These are phyloP conservation scores for Channa striata DNA, from an alignment of 2,797 vertebrate genomes.

Conservation along the genomic window DNA sequence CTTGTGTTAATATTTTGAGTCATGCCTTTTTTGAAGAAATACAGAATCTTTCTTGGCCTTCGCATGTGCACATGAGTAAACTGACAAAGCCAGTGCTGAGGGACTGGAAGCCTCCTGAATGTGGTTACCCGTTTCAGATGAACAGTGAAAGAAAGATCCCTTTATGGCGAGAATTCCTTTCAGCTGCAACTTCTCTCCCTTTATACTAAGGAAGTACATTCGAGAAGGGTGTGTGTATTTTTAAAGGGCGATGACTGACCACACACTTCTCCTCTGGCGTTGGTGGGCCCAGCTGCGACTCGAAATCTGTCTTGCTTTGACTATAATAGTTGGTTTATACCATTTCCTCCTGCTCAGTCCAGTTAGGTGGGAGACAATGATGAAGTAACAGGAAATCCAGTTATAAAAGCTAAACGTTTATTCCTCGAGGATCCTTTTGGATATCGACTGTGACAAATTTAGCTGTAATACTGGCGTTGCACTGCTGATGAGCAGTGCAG, in stretches of 20 bases:
- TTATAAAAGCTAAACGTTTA: conserved; percentile 13
- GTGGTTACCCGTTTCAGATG: conserved; percentile 57
- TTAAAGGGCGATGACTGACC: conserved; percentile 76
- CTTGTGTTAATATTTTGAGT: no score
- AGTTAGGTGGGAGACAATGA: conserved; percentile 20
- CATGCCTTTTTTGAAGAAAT: no score
- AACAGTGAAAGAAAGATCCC: conserved; percentile 69
- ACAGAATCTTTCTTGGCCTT: no score
- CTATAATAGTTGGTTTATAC: conserved; percentile 30
- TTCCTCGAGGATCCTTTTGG: background rate
- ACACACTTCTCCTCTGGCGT: conserved; percentile 62
- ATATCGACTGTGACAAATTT: conserved; percentile 3
- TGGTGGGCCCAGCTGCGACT: conserved; percentile 51
- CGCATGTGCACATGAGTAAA: background rate
- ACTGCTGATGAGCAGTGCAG: conserved; percentile 5
- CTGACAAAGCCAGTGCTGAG: conserved; percentile 37
- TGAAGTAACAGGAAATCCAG: conserved; percentile 29
- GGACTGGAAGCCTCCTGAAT: conserved; percentile 36
- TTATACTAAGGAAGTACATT: conserved; percentile 67
- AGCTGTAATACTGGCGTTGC: background rate
- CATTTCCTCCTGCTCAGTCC: conserved; percentile 15
- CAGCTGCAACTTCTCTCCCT: conserved; percentile 56
- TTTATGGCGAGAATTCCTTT: conserved; percentile 70
- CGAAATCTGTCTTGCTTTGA: conserved; percentile 44
- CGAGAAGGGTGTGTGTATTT: conserved; percentile 80